These are phyloP conservation scores for Elachura formosa DNA, from an alignment of 2,113 vertebrate genomes.

Conservation along the genomic window DNA sequence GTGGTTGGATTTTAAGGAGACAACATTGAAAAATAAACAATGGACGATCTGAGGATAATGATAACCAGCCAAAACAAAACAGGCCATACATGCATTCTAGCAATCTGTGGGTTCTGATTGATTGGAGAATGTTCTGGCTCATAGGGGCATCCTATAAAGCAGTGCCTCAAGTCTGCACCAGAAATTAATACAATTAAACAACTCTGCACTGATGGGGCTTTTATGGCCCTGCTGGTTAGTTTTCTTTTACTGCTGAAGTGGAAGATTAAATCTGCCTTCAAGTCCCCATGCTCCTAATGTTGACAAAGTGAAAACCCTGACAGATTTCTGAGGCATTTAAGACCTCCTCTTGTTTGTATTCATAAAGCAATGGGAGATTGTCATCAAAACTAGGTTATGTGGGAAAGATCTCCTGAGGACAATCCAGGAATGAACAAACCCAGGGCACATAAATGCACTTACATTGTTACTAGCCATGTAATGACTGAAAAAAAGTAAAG, in stretches of 20 bases:
- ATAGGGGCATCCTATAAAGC: background rate
- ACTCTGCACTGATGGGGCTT: background rate
- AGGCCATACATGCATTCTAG: background rate
- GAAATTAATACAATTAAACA: background rate
- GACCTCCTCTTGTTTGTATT: background rate
- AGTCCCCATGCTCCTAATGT: background rate
- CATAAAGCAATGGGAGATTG: background rate
- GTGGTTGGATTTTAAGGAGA: background rate
- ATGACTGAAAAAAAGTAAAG: background rate
- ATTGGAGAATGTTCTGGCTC: background rate
- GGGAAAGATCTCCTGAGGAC: background rate
- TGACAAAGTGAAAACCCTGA: background rate
- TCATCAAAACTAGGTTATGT: background rate
- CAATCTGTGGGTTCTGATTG: background rate
- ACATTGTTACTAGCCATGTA: background rate
- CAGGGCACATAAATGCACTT: background rate
- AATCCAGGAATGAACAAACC: background rate
- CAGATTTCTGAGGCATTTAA: background rate
- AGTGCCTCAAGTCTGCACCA: background rate
- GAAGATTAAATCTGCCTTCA: background rate
- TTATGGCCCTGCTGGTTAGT: background rate
- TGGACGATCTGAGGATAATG: background rate
- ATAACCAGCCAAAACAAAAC: background rate
- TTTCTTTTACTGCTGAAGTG: background rate
- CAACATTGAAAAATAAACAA: background rate